Percentiles rank a stretch among this genome's conserved stretches.
Conservation (phyloP, 2,888 invertebrate species). For the Cerastis rubricosa region DNA sequence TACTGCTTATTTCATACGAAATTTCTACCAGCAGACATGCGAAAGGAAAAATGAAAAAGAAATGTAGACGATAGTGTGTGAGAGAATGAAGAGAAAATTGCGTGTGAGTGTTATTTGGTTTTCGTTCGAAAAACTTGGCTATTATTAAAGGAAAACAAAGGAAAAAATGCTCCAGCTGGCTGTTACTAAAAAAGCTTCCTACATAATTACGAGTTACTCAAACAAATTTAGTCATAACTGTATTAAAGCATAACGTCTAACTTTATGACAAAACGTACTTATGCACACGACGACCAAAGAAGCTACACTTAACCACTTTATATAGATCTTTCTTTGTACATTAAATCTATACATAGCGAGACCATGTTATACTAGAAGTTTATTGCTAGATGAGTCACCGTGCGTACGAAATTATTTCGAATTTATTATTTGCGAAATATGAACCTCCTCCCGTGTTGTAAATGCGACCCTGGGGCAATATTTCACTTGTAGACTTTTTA, state of each 20-base stretch:
- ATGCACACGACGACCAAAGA: no score
- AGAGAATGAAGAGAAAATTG: no score
- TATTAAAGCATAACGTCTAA: background rate
- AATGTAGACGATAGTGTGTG: no score
- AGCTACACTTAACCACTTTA: no score
- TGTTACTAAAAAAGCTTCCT: background rate
- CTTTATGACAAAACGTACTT: no score
- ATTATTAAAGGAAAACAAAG: background rate
- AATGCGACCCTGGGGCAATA: constrained; percentile 1
- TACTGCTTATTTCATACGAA: no score
- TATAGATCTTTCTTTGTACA: no score
- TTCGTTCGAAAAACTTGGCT: background rate
- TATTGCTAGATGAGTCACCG: no score
- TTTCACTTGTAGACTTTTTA: constrained; percentile 5
- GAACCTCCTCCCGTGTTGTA: background rate
- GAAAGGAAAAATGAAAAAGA: no score
- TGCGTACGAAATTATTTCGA: background rate
- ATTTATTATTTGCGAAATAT: background rate
- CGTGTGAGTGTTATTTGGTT: background rate
- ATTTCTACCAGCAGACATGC: no score
- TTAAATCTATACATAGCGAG: no score
- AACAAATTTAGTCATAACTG: background rate
- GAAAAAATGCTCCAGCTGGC: background rate
- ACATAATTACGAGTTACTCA: background rate
- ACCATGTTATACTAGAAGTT: no score